These are phyloP conservation scores for Podabrus alpinus DNA, from an alignment of 2,888 invertebrate species.

Conservation along the genomic window DNA sequence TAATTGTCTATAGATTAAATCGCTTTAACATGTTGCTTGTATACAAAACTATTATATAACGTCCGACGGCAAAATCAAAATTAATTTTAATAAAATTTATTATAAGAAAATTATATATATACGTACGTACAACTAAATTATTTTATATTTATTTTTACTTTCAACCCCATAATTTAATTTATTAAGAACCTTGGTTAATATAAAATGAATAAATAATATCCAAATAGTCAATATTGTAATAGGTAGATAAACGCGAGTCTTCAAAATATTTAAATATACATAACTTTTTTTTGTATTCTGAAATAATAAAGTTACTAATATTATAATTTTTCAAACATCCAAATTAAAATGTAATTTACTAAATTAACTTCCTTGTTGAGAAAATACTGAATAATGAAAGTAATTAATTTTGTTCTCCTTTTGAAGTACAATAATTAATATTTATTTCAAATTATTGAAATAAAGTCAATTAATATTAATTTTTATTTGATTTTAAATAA, in stretches of 20 bases:
- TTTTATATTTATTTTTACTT: neutral
- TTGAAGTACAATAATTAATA: no score
- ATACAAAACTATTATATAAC: conserved; percentile 10
- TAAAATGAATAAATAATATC: neutral
- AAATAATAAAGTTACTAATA: neutral
- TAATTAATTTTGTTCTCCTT: neutral
- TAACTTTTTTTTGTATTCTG: neutral
- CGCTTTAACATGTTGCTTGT: conserved; percentile 23
- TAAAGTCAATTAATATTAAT: neutral
- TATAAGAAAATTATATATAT: neutral
- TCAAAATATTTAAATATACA: neutral
- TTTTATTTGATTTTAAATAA: neutral
- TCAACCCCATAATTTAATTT: neutral
- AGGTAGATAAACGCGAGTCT: neutral
- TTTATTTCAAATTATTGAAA: neutral
- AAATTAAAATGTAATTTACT: neutral
- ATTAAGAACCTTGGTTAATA: neutral
- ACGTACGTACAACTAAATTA: neutral
- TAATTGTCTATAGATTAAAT: conserved; percentile 27
- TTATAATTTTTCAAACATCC: neutral
- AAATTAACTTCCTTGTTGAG: neutral
- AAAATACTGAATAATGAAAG: neutral
- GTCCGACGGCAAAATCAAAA: conserved; percentile 9
- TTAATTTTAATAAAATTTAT: neutral
- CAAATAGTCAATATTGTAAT: neutral